These are phyloP conservation scores for Holcopasites calliopsidis DNA, from an alignment of 1,140 invertebrate species.

Conservation along the genomic window DNA sequence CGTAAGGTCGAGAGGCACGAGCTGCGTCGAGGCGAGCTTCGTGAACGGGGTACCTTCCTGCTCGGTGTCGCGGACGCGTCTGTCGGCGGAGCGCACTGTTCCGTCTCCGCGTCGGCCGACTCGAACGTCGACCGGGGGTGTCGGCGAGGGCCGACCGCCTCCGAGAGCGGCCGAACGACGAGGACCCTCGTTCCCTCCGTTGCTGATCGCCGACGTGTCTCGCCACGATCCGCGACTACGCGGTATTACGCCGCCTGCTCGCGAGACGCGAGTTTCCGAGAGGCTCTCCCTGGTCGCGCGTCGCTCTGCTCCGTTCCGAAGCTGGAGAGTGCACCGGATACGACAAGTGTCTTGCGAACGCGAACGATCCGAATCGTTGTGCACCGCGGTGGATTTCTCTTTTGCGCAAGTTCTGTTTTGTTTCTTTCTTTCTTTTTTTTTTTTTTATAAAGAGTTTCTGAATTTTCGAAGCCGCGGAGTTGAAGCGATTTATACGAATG, in stretches of 20 bases:
- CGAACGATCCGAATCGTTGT: background rate
- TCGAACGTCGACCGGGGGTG: constrained; percentile 57
- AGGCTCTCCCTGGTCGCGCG: constrained; percentile 22
- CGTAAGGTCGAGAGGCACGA: background rate
- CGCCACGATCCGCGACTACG: constrained; percentile 20
- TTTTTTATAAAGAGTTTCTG: too few species aligned
- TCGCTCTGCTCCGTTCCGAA: constrained; percentile 10
- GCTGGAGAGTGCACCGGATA: constrained; percentile 25
- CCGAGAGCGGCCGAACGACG: constrained; percentile 58
- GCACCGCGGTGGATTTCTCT: background rate
- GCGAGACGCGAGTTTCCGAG: constrained; percentile 54
- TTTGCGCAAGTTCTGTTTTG: too few species aligned
- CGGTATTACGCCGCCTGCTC: constrained; percentile 58
- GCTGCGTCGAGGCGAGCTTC: constrained; percentile 34
- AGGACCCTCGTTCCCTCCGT: constrained; percentile 33
- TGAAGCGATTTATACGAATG: background rate
- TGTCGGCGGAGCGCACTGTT: constrained; percentile 70
- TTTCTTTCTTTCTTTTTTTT: too few species aligned
- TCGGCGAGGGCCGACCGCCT: constrained; percentile 59
- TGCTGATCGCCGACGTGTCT: constrained; percentile 25
- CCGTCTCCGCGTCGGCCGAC: constrained; percentile 68
- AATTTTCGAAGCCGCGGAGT: background rate
- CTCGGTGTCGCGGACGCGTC: constrained; percentile 77
- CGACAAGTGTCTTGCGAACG: constrained; percentile 3
- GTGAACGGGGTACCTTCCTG: constrained; percentile 52